Evolutionary conservation across 2,797 vertebrate species (phyloP).

Genomic region (Lerista edwardsae): DNA sequence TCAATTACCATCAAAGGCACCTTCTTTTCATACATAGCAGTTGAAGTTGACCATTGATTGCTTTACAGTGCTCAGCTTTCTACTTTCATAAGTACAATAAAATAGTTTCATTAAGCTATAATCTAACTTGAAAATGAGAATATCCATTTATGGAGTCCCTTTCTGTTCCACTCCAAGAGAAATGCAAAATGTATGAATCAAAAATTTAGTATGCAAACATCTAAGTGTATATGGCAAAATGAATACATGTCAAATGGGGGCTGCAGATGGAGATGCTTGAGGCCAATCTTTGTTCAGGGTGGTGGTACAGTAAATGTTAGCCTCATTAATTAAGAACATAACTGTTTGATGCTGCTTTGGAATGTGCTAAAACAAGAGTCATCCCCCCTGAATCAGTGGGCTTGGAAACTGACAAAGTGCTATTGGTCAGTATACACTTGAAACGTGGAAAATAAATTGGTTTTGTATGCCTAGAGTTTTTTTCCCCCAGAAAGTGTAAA

Average conservation of each 20-base stretch:
- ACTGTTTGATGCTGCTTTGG: not conserved
- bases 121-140: slow-evolving; percentile 45
- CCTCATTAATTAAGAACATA: not conserved
- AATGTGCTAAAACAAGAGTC: not conserved
- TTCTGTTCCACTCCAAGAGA: slow-evolving; percentile 52
- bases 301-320: not conserved
- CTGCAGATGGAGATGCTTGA: not conserved
- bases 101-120: slow-evolving; percentile 59
- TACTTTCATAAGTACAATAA: slow-evolving; percentile 60
- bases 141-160: slow-evolving; percentile 39
- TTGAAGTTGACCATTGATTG: slow-evolving; percentile 61
- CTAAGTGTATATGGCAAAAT: slow-evolving; percentile 9
- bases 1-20: slow-evolving; percentile 16
- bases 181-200: slow-evolving; percentile 42
- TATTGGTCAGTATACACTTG: rapidly evolving
- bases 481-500: not conserved
- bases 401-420: not conserved
- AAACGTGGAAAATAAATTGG: not conserved
- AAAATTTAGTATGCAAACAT: slow-evolving; percentile 52
- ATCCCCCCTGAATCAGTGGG: no score
- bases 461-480: not conserved
- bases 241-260: not conserved
- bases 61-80: slow-evolving; percentile 58
- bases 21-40: slow-evolving; percentile 48
- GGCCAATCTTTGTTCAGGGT: not conserved